Conservation (phyloP, 2,888 invertebrate genomes). For the Arge pagana region DNA sequence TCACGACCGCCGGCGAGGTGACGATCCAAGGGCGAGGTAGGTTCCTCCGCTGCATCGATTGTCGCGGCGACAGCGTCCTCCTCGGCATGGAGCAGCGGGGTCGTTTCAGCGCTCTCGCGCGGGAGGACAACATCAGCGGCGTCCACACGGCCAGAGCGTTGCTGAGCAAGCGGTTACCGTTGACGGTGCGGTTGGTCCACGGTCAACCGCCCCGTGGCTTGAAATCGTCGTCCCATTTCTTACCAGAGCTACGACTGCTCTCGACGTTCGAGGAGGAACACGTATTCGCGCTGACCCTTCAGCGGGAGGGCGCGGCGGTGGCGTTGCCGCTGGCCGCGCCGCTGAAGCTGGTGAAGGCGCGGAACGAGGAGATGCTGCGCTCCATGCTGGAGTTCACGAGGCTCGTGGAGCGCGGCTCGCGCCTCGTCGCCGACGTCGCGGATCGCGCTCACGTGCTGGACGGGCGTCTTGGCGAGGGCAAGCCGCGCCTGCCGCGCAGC, state of each 20-base stretch:
- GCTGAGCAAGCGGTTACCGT: conserved; percentile 85
- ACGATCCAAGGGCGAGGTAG: conserved; percentile 71
- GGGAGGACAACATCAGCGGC: conserved; percentile 92
- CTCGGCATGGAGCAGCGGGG: conserved; percentile 86
- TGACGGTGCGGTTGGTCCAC: conserved; percentile 90
- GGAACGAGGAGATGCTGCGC: conserved; percentile 80
- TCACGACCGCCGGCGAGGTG: conserved; percentile 77
- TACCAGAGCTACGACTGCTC: conserved; percentile 81
- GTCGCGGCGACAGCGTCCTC: conserved; percentile 81
- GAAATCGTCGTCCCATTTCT: conserved; percentile 80
- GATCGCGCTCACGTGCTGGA: conserved; percentile 82
- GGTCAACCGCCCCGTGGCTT: conserved; percentile 85
- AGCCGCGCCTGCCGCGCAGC: conserved; percentile 48
- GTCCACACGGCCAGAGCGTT: conserved; percentile 91
- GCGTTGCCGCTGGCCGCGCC: conserved; percentile 86
- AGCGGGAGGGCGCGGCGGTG: conserved; percentile 77
- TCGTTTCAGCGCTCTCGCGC: conserved; percentile 89
- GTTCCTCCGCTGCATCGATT: conserved; percentile 85
- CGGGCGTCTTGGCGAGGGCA: conserved; percentile 74
- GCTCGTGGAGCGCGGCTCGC: conserved; percentile 77
- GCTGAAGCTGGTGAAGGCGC: conserved; percentile 79
- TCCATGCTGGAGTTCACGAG: conserved; percentile 70
- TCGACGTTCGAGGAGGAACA: conserved; percentile 87
- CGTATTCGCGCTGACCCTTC: conserved; percentile 81
- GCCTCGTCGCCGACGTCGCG: conserved; percentile 75